phyloP scores from a whole-genome alignment of 23 tunicate species.

The Botrylloides violaceus region DNA sequence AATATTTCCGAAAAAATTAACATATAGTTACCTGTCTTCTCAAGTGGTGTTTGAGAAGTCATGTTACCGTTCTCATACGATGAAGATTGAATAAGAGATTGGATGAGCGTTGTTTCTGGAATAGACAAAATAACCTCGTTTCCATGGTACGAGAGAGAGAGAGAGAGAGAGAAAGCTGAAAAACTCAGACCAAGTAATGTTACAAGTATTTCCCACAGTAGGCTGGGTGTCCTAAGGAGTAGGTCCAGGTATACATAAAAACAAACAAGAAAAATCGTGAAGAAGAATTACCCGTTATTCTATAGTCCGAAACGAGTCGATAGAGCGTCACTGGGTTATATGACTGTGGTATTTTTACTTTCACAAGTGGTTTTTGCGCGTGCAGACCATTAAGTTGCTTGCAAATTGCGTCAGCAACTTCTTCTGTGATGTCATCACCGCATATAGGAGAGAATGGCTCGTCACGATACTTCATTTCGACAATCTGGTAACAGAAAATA shows the following conservation, averaged over 20 bases:
- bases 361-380: slow-evolving; percentile 30
- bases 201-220: too few relatives aligned
- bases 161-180: too few relatives aligned
- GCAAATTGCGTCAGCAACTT: slow-evolving; percentile 47
- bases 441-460: slow-evolving; percentile 39
- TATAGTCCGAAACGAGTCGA: not conserved
- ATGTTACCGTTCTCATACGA: too few relatives aligned
- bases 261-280: not conserved
- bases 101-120: too few relatives aligned
- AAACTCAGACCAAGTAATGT: too few relatives aligned
- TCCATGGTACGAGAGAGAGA: too few relatives aligned
- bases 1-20: too few relatives aligned
- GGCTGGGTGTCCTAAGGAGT: too few relatives aligned
- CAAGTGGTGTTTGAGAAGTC: not conserved
- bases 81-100: too few relatives aligned
- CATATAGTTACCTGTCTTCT: slow-evolving; percentile 15
- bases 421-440: slow-evolving; percentile 49
- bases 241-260: too few relatives aligned
- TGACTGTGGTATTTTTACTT: not conserved
- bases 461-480: slow-evolving; percentile 35
- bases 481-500: slow-evolving; percentile 24
- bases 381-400: slow-evolving; percentile 32
- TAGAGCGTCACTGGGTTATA: not conserved
- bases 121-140: too few relatives aligned
- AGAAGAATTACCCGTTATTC: slow-evolving; percentile 7